Conservation (phyloP, 1,140 invertebrate species). For the Colletes latitarsis region DNA sequence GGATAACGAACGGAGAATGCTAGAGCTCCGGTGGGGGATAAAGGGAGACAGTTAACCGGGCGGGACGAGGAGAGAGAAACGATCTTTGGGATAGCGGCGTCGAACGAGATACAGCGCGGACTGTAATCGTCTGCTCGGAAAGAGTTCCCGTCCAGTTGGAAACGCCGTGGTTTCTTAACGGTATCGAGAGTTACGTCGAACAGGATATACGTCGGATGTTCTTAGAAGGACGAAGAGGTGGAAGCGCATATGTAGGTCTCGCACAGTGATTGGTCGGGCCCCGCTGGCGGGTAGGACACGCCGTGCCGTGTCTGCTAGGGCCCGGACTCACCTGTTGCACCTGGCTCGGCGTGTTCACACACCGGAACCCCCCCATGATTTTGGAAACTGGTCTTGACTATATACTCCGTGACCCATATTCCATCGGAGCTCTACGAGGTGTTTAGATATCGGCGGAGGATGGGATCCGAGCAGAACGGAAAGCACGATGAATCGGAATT, state of each 20-base stretch:
- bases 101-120: neutral
- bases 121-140: conserved; percentile 25
- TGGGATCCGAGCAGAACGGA: neutral
- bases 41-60: neutral
- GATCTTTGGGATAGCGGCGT: conserved; percentile 26
- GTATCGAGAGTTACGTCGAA: conserved; percentile 59
- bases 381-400: conserved; percentile 51
- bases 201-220: conserved; percentile 51
- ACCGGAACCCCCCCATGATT: conserved; percentile 60
- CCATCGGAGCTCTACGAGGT: neutral
- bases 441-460: neutral
- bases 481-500: neutral
- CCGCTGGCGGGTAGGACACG: conserved; percentile 51
- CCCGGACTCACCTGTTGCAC: conserved; percentile 65
- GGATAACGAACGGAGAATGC: neutral
- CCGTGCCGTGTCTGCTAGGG: conserved; percentile 35
- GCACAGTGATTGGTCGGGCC: conserved; percentile 52
- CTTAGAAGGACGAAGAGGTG: conserved; percentile 43
- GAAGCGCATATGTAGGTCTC: conserved; percentile 64
- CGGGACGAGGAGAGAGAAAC: neutral
- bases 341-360: conserved; percentile 59
- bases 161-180: conserved; percentile 49
- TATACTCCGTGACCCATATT: conserved; percentile 36
- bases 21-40: neutral
- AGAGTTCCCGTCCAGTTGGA: conserved; percentile 41